Base-by-base conservation (phyloP, 2,888 invertebrate genomes). In the Cataglyphis albicans region DNA sequence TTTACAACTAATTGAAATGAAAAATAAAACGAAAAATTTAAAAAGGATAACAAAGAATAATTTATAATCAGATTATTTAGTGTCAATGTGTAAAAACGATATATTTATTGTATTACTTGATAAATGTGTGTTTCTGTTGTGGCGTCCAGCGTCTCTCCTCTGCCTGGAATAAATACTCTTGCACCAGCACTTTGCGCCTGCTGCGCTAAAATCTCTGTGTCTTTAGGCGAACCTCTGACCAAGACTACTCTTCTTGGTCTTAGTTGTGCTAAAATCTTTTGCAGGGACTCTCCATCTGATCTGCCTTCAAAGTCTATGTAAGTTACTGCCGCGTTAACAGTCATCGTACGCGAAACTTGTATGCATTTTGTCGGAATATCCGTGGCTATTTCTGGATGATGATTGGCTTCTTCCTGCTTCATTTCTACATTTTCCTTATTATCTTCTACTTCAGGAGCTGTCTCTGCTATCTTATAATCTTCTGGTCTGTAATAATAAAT, bases 111-210 rank as follows among this genome's bases (percentile, higher is more conserved):
- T 35, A 67, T 84, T 93, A 98, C 98, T 96, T 99, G 99, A 95
- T 99, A 99, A 91, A 99, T 99, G 92, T 99, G 98, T 0, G 98
- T 98, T 95, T 99, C 99, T 0, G 99, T 99, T 0, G 99, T 99
- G 0, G 98, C 99, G 94, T 99, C 99, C 4, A 99, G 96, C 0
- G 96, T 96, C 91, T 99, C 99, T 0, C 98, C 98, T 80, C 96
- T 96, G 12, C 95, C 95, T 0, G 99, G 99, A 2, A 97, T 96
- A 94, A 98, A 99, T 1, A 99, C 97, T 88, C 97, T 96, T 0
- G 96, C 96, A 7, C 97, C 97, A 18, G 97, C 96, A 92, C 96
- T 96, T 84, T 96, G 93, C 84, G 97, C 97, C 92, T 97, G 96
- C 76, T 95, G 96, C 18, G 97, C 96, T 83, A 98, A 95, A 3